Evolutionary conservation across 2,113 vertebrate genomes (phyloP).

Genomic region (Isurus oxyrinchus): DNA sequence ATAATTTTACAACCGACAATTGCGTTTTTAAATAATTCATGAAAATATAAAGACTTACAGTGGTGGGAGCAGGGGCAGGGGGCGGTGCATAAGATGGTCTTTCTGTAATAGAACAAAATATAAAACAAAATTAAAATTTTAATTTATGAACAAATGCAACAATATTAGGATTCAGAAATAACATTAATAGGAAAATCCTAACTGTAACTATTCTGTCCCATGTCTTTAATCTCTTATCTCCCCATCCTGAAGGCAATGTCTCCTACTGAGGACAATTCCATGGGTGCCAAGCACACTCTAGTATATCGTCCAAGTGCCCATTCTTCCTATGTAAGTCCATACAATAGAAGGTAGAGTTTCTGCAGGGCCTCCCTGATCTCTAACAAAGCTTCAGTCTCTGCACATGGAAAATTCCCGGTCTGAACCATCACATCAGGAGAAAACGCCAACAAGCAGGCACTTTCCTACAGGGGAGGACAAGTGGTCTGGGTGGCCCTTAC

Average conservation of each 20-base stretch:
- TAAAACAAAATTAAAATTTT: conserved; percentile 45
- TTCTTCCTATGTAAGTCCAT: neutral
- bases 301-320: neutral
- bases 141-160: conserved; percentile 40
- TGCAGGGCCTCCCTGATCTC: neutral
- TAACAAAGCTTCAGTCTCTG: neutral
- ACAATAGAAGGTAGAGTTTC: conserved; percentile 39
- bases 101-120: conserved; percentile 67
- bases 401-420: neutral
- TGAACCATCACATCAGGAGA: neutral
- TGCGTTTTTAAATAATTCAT: conserved; percentile 41
- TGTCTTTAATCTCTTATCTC: neutral
- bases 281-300: neutral
- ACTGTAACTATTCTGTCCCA: neutral
- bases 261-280: neutral
- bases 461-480: neutral
- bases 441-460: too few relatives aligned
- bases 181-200: neutral
- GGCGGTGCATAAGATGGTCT: conserved; percentile 93
- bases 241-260: neutral
- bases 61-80: conserved; percentile 89
- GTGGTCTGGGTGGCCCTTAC: neutral
- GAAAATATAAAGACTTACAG: conserved; percentile 79
- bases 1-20: neutral
- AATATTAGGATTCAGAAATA: neutral